Conservation (phyloP, 2,888 invertebrate species). For the Pediacus dermestoides region DNA sequence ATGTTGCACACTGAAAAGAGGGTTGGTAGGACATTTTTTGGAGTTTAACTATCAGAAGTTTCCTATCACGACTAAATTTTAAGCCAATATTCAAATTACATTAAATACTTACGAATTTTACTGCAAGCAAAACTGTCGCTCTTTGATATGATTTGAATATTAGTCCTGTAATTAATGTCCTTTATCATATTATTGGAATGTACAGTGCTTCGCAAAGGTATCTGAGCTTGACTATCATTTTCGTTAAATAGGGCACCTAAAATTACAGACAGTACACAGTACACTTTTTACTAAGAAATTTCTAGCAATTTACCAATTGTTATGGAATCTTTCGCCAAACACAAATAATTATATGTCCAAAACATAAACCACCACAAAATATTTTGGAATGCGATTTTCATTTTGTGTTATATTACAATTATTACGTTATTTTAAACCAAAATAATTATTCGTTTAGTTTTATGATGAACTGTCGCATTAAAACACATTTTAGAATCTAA, state of each 20-base stretch:
- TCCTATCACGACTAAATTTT: no score
- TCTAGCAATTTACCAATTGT: constrained; percentile 24
- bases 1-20: constrained; percentile 8
- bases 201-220: constrained; percentile 60
- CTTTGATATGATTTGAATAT: constrained; percentile 33
- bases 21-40: not conserved
- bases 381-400: constrained; percentile 39
- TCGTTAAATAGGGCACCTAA: constrained; percentile 47
- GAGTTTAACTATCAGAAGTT: no score
- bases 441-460: not conserved
- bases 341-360: constrained; percentile 32
- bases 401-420: constrained; percentile 21
- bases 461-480: no score
- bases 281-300: constrained; percentile 1
- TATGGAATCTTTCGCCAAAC: constrained; percentile 27
- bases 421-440: not conserved
- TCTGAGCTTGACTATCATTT: constrained; percentile 54
- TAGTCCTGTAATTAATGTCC: constrained; percentile 30
- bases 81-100: not conserved
- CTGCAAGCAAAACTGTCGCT: constrained; percentile 41
- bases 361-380: constrained; percentile 28
- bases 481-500: not conserved
- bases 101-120: constrained; percentile 39
- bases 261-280: constrained; percentile 10
- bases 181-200: constrained; percentile 48